A percentile compares a stretch with the other conserved stretches of the same genome.
Conservation (phyloP, 53 echinoderm and acorn worm genomes). For the Paracentrotus lividus region DNA sequence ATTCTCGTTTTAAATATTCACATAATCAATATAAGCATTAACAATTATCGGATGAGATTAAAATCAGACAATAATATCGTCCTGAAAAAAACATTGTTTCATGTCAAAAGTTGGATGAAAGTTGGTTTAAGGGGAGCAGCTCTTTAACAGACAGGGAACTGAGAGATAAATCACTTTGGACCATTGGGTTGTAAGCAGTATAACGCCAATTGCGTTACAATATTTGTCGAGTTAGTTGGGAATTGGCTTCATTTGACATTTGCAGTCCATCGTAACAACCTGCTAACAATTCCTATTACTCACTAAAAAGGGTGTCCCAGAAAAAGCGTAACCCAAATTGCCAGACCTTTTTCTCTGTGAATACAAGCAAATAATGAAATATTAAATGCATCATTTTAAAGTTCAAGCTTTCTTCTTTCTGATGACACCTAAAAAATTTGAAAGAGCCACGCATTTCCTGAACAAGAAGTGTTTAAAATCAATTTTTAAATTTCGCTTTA, state of each 20-base stretch:
- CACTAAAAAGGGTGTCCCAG: too few species aligned
- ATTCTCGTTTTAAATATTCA: neutral
- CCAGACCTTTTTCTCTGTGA: too few species aligned
- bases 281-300: conserved; percentile 23
- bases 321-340: too few species aligned
- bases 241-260: conserved; percentile 27
- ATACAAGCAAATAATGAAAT: too few species aligned
- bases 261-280: neutral
- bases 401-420: too few species aligned
- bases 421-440: too few species aligned
- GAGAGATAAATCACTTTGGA: neutral
- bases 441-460: too few species aligned
- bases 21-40: neutral
- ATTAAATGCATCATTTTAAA: too few species aligned
- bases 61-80: neutral
- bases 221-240: conserved; percentile 17
- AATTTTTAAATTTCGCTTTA: too few species aligned
- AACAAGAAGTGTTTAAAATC: too few species aligned
- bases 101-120: neutral
- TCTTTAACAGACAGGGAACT: neutral
- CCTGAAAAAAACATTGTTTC: neutral
- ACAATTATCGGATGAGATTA: neutral
- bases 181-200: too few species aligned
- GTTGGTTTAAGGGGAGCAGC: neutral
- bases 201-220: conserved; percentile 46